phyloP scores from a whole-genome alignment of 2,797 vertebrate species.

The Enteromius radiatus region DNA sequence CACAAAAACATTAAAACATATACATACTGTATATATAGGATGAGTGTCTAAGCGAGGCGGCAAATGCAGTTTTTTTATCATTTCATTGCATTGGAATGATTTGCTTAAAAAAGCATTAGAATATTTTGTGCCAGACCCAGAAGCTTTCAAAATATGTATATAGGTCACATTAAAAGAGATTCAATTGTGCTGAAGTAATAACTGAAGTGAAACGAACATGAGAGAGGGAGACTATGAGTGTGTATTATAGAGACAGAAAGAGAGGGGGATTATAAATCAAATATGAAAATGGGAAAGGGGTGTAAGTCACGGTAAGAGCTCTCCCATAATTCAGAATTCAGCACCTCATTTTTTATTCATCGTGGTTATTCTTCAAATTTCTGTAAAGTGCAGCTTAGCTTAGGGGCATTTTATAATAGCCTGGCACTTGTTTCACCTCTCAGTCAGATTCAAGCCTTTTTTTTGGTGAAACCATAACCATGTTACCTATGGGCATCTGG shows the following conservation, averaged over 20 bases:
- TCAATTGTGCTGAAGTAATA: slow-evolving; percentile 35
- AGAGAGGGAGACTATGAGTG: slow-evolving; percentile 21
- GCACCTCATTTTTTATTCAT: slow-evolving; percentile 53
- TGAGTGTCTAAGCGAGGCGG: not conserved
- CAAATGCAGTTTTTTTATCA: not conserved
- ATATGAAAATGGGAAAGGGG: slow-evolving; percentile 26
- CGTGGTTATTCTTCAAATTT: slow-evolving; percentile 44
- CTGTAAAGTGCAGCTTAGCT: slow-evolving; percentile 46
- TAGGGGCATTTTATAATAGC: slow-evolving; percentile 45
- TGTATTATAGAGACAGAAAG: slow-evolving; percentile 7
- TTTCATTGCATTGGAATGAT: slow-evolving; percentile 19
- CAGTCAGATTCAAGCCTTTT: not conserved
- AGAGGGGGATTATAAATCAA: slow-evolving; percentile 39
- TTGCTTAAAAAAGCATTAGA: slow-evolving; percentile 37
- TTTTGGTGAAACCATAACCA: not conserved
- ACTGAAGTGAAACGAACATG: slow-evolving; percentile 32
- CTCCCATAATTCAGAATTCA: slow-evolving; percentile 33
- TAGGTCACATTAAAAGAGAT: slow-evolving; percentile 40
- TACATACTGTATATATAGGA: not conserved
- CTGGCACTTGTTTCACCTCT: slow-evolving; percentile 5
- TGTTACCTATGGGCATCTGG: not conserved
- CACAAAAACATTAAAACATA: not conserved
- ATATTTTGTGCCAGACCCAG: slow-evolving; percentile 28
- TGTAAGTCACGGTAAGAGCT: slow-evolving; percentile 10
- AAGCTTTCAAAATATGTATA: slow-evolving; percentile 47